Base-by-base conservation (phyloP, 92 coral and sea anemone genomes). In the Epizoanthus scotinus region DNA sequence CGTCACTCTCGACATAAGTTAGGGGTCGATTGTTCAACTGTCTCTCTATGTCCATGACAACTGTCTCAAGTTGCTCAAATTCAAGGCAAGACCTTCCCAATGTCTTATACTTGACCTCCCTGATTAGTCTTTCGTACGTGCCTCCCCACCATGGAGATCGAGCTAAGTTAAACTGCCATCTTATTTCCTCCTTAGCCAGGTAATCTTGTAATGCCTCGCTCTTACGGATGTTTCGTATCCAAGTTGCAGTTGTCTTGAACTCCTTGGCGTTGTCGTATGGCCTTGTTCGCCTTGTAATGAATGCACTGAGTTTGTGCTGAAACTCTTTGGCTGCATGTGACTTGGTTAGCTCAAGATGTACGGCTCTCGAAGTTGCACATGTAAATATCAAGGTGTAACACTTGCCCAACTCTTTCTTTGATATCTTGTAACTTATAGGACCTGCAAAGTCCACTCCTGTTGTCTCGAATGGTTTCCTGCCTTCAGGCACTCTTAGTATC, bases 381-480 rank as follows among this genome's bases (percentile, higher is more conserved):
- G 79, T 88, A 50, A 84, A 84, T 24, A 81, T 80, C 83, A 88
- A 55, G 21, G 85, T 67, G 63, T 88, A 74, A 75, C 89, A 84
- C 67, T 80, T 81, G 31, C 86, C 91, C 69, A 42, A 78, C 82
- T 89, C 89, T 50, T 81, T 81, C 89, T 85, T 89, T 18, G 83
- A 42, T 44, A 88, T 36, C 77, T 91, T 91, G 86, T 81, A 89
- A 29, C 65, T 63, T 14, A 91, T 71, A 0, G 90, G 90, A 29
- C 89, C 91, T 21, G 91, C 88, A 31, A 31, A 90, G 53, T 84
- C 87, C 15, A 88, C 84, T 19, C 91, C 88, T 3, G 89, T 88
- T 3, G 80, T 80, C 73, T 81, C 81, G 42, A 88, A 84, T 60
- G 89, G 88, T 57, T 71, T 67, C 73, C 87, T 85, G 4, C 22